phyloP scores from a whole-genome alignment of 1,140 invertebrate species.

The Akabosia matsudoensis region DNA sequence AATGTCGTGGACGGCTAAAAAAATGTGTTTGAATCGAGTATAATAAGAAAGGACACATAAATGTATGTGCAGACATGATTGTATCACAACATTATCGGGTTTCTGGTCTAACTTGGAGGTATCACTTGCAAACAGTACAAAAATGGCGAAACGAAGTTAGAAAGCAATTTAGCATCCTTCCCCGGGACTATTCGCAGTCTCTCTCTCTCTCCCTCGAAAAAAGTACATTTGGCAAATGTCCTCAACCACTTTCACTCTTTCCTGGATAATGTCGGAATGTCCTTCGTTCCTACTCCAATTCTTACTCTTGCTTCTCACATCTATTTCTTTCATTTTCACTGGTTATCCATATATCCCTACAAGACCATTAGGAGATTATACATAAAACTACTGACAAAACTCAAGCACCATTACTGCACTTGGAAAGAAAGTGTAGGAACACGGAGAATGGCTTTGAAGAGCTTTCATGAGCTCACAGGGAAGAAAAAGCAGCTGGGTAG shows the following conservation, averaged over 20 bases:
- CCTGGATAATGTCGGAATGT: constrained; percentile 20
- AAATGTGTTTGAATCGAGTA: too few relatives aligned
- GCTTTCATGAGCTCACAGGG: too few relatives aligned
- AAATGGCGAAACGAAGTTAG: constrained; percentile 25
- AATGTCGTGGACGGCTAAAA: too few relatives aligned
- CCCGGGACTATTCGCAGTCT: neutral
- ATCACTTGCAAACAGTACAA: neutral
- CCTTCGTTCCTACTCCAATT: neutral
- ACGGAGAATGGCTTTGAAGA: neutral
- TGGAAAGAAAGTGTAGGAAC: neutral
- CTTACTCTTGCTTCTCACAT: neutral
- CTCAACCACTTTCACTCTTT: constrained; percentile 36
- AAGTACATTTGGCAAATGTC: constrained; percentile 39
- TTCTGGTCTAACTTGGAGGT: too few relatives aligned
- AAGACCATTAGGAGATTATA: constrained; percentile 9
- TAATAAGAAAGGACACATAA: too few relatives aligned
- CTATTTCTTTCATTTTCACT: neutral
- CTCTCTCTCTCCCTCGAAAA: constrained; percentile 1
- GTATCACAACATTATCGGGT: too few relatives aligned
- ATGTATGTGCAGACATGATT: neutral
- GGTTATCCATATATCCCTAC: neutral
- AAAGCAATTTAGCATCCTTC: constrained; percentile 36
- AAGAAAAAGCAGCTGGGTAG: neutral
- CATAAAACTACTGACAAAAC: constrained; percentile 5
- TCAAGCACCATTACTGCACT: constrained; percentile 13